phyloP scores from a whole-genome alignment of 2,113 vertebrate species.

The Salvelinus sp. region DNA sequence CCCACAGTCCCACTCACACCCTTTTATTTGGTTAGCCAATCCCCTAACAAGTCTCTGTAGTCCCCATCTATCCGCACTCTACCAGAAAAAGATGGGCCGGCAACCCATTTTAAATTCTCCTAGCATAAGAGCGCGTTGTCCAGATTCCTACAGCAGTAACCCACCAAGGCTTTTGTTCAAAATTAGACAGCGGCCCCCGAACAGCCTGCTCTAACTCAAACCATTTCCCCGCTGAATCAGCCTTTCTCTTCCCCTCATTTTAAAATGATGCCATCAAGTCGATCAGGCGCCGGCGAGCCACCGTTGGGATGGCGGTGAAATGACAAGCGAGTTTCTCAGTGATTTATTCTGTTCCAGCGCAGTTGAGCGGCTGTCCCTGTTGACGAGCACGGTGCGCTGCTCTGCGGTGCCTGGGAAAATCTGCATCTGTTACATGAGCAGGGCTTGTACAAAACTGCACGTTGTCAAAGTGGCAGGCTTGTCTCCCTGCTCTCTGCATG shows the following conservation, averaged over 20 bases:
- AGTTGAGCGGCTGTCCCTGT: slow-evolving; percentile 69
- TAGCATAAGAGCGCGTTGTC: slow-evolving; percentile 68
- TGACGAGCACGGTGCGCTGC: slow-evolving; percentile 50
- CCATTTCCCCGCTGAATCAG: slow-evolving; percentile 42
- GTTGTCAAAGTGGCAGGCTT: slow-evolving; percentile 56
- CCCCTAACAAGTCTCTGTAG: background rate
- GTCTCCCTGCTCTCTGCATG: slow-evolving; percentile 22
- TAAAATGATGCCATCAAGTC: slow-evolving; percentile 67
- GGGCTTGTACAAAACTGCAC: slow-evolving; percentile 45
- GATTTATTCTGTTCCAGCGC: slow-evolving; percentile 81
- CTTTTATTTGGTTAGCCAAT: background rate
- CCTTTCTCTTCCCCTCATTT: slow-evolving; percentile 67
- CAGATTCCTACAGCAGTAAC: slow-evolving; percentile 74
- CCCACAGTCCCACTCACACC: slow-evolving; percentile 7
- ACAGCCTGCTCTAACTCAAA: slow-evolving; percentile 42
- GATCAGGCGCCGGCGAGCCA: slow-evolving; percentile 59
- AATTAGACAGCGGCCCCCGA: slow-evolving; percentile 59
- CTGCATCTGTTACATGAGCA: slow-evolving; percentile 82
- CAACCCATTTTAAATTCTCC: slow-evolving; percentile 75
- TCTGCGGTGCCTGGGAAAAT: slow-evolving; percentile 73
- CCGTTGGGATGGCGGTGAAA: slow-evolving; percentile 72
- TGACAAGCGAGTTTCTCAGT: slow-evolving; percentile 81
- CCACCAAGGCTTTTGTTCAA: slow-evolving; percentile 79
- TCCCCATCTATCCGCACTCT: background rate
- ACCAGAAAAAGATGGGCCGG: slow-evolving; percentile 43